Conservation (phyloP, 2,888 invertebrate genomes). For the Hyposoter didymator region DNA sequence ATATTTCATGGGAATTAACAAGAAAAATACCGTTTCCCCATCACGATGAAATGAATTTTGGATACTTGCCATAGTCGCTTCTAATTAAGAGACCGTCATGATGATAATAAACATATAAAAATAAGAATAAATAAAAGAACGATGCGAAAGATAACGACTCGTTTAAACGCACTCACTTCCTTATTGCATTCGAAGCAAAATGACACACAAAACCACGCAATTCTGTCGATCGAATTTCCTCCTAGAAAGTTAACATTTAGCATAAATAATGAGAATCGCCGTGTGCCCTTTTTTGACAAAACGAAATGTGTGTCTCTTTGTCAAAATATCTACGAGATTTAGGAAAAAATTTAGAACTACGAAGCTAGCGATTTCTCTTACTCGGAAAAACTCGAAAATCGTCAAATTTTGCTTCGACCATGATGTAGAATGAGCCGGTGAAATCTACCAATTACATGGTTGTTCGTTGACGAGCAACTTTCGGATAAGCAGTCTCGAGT, state of each 20-base stretch:
- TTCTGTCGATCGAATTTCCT: neutral
- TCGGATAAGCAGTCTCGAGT: neutral
- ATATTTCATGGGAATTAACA: neutral
- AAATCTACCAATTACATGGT: neutral
- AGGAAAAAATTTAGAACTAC: neutral
- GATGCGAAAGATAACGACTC: neutral
- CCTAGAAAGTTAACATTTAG: neutral
- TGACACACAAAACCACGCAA: neutral
- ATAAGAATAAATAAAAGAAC: neutral
- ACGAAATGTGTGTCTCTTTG: neutral
- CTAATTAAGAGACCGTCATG: neutral
- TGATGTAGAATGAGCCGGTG: neutral
- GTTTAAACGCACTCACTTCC: neutral
- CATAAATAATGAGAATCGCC: neutral
- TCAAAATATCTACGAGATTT: neutral
- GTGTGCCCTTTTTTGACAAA: neutral
- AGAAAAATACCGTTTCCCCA: neutral
- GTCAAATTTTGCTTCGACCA: neutral
- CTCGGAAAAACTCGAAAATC: neutral
- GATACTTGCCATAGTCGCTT: neutral
- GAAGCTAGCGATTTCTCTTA: neutral
- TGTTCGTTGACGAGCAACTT: neutral
- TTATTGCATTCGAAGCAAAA: constrained; percentile 2
- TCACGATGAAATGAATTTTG: neutral
- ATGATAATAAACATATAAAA: constrained; percentile 2